Evolutionary conservation across 2,888 invertebrate genomes (phyloP), one percentile per base, ranked within the genome.

Genomic region (Torymus tubicola): DNA sequence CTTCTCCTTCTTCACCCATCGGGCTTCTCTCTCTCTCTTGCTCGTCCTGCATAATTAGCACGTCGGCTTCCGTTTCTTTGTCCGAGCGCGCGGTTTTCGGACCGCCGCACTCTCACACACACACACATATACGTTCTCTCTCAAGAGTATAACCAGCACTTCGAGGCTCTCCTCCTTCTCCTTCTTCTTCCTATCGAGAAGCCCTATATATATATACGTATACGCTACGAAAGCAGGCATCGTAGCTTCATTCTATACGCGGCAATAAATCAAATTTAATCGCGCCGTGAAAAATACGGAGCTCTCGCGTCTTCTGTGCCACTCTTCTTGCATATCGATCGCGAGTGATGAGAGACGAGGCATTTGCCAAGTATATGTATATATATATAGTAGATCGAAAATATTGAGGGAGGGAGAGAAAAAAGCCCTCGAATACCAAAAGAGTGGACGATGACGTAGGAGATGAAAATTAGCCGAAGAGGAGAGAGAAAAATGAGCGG

Each of bases 231-330:
- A 61, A 73, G 72, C 67, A 42, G 42, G 42, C 42, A 42, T 5
- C 42, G 42, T 42, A 42, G 57, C 74, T 63, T 75, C 72, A 18
- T 73, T 70, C 76, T 63, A 55, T 63, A 55, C 61, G 52, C 82
- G 81, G 83, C 78, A 84, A 87, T 88, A 87, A 88, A 89, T 89
- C 88, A 88, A 86, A 85, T 86, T 86, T 86, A 87, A 87, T 87
- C 85, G 85, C 84, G 82, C 84, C 83, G 79, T 84, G 85, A 87
- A 86, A 85, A 86, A 85, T 84, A 82, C 81, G 83, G 85, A 78
- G 53, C 65, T 42, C 16, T 42, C 16, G 50, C 67, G 63, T 72
- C 68, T 64, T 76, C 64, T 65, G 31, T 63, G 61, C 18, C 71
- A 60, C 70, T 42, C 42, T 42, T 42, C 42, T 42, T 42, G 63